phyloP scores from a whole-genome alignment of 2,113 vertebrate species.

The Zeus faber region DNA sequence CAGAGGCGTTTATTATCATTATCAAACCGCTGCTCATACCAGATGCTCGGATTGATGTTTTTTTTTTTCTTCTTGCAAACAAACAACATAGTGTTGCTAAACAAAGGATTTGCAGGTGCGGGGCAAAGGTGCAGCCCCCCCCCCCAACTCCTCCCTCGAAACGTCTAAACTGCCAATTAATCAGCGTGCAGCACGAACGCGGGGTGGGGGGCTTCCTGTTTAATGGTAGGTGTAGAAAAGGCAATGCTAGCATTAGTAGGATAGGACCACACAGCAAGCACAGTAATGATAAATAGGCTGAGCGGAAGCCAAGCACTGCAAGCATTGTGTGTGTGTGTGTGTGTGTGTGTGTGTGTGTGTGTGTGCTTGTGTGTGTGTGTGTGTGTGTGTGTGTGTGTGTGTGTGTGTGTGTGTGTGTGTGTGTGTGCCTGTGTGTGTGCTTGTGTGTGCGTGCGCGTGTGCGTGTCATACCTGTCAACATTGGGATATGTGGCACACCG shows the following conservation, averaged over 20 bases:
- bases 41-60: too few relatives aligned
- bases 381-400: neutral
- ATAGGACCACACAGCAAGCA: neutral
- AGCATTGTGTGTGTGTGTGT: conserved; percentile 15
- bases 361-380: neutral
- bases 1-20: conserved; percentile 48
- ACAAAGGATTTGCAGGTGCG: conserved; percentile 48
- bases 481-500: too few relatives aligned
- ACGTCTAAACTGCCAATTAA: conserved; percentile 63
- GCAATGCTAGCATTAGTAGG: conserved; percentile 19
- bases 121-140: conserved; percentile 26
- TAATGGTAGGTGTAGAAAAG: conserved; percentile 53
- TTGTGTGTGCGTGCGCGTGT: too few relatives aligned
- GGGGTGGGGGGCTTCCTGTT: conserved; percentile 51
- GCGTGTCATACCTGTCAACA: too few relatives aligned
- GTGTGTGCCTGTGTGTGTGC: too few relatives aligned
- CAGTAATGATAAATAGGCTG: conserved; percentile 56
- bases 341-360: conserved; percentile 2
- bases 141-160: too few relatives aligned
- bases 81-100: conserved; percentile 34
- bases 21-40: too few relatives aligned
- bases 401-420: too few relatives aligned
- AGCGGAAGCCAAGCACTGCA: conserved; percentile 30
- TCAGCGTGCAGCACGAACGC: conserved; percentile 50
- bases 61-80: too few relatives aligned